phyloP scores from a whole-genome alignment of 2,113 vertebrate species.

The Ceuthmochares aereus region DNA sequence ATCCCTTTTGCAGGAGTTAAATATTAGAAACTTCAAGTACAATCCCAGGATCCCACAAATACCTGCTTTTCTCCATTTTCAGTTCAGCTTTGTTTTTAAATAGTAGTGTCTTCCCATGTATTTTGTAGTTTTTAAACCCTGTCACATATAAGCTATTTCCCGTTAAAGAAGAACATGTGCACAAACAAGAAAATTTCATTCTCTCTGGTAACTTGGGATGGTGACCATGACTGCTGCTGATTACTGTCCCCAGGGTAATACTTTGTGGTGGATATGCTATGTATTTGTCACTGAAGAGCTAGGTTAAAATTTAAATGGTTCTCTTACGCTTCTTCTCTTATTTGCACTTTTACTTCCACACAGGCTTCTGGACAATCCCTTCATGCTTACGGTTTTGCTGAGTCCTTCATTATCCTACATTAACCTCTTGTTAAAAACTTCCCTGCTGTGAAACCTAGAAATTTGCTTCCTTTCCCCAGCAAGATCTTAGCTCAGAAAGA shows the following conservation, averaged over 20 bases:
- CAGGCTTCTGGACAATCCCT: background rate
- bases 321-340: background rate
- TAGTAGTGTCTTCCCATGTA: background rate
- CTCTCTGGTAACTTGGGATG: background rate
- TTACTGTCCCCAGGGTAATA: background rate
- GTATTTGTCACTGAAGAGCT: background rate
- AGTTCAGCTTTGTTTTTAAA: background rate
- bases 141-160: background rate
- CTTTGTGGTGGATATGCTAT: fast-evolving
- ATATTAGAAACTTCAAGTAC: background rate
- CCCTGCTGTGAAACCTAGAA: conserved; percentile 49
- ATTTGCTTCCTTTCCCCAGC: conserved; percentile 29
- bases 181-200: background rate
- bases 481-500: conserved; percentile 54
- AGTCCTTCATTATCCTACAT: conserved; percentile 15
- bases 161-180: background rate
- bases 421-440: conserved; percentile 46
- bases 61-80: background rate
- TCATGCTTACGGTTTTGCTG: background rate
- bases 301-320: background rate
- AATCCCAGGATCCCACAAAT: background rate
- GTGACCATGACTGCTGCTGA: background rate
- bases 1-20: background rate
- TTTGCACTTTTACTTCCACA: background rate
- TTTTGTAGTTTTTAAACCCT: background rate